Evolutionary conservation across 2,797 vertebrate genomes (phyloP).

Genomic region (Sternotherus odoratus): DNA sequence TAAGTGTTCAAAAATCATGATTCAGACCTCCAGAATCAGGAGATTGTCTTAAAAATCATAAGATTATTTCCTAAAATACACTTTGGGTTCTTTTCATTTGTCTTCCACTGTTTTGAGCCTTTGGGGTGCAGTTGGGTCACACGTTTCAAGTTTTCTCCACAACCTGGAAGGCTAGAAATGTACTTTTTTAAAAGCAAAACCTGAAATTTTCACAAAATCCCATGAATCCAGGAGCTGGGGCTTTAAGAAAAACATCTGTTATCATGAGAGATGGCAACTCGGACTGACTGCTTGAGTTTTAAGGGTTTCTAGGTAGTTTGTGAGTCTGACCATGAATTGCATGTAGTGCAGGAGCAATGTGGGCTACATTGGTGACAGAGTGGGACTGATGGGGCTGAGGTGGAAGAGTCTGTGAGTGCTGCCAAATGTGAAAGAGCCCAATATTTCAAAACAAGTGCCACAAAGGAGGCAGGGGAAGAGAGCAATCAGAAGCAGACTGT

Average conservation of each 20-base stretch:
- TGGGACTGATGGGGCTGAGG: neutral
- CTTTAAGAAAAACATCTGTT: slow-evolving; percentile 46
- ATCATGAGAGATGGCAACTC: neutral
- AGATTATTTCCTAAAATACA: neutral
- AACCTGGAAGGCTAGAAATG: neutral
- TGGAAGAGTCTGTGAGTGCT: neutral
- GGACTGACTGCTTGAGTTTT: neutral
- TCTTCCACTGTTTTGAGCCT: neutral
- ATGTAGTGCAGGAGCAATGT: neutral
- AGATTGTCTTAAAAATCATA: neutral
- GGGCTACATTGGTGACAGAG: neutral
- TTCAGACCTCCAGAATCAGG: neutral
- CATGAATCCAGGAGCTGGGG: slow-evolving; percentile 1
- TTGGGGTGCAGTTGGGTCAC: neutral
- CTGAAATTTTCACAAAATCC: slow-evolving; percentile 16
- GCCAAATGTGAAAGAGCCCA: neutral
- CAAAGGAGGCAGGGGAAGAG: neutral
- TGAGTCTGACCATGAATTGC: neutral
- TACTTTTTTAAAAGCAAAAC: slow-evolving; percentile 19
- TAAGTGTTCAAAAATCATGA: neutral
- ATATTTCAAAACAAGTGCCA: neutral
- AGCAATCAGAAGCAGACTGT: neutral
- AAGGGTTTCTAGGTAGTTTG: neutral
- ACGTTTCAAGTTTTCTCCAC: neutral
- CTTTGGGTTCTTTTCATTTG: neutral